These are phyloP conservation scores for Trachelus iudaicus DNA, from an alignment of 2,888 invertebrate genomes.

Conservation along the genomic window DNA sequence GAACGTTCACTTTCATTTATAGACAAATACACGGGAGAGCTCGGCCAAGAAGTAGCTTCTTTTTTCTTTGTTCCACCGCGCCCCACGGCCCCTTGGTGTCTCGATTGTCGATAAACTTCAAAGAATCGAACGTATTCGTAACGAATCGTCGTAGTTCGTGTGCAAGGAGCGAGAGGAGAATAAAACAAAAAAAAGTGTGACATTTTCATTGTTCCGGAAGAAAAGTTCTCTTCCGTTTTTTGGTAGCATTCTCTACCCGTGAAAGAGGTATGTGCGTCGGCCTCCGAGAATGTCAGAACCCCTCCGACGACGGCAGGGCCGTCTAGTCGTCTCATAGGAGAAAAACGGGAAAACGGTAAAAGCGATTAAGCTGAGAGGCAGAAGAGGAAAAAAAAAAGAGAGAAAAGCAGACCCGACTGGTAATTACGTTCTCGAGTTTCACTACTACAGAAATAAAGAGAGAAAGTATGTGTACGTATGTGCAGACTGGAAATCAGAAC, in stretches of 20 bases:
- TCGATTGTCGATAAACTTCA: not conserved
- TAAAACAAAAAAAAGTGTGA: not conserved
- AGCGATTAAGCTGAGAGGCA: constrained; percentile 16
- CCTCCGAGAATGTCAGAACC: constrained; percentile 30
- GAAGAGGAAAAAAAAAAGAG: constrained; percentile 11
- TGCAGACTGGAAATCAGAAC: not conserved
- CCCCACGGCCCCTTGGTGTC: not conserved
- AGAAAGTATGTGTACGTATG: not conserved
- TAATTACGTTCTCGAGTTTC: not conserved
- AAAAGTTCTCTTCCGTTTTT: constrained; percentile 17
- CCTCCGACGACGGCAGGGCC: constrained; percentile 39
- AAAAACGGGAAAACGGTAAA: constrained; percentile 29
- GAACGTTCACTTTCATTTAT: not conserved
- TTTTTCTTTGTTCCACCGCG: not conserved
- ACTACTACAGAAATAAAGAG: not conserved
- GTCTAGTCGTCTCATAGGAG: constrained; percentile 33
- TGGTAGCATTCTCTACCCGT: constrained; percentile 17
- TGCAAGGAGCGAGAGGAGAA: not conserved
- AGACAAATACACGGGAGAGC: not conserved
- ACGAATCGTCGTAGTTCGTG: not conserved
- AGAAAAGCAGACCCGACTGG: constrained; percentile 1
- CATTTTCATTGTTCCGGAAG: not conserved
- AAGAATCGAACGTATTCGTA: not conserved
- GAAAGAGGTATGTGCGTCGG: constrained; percentile 19
- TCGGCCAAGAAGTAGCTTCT: not conserved